phyloP scores from a whole-genome alignment of 2,113 vertebrate genomes.

The Jaculus jaculus region DNA sequence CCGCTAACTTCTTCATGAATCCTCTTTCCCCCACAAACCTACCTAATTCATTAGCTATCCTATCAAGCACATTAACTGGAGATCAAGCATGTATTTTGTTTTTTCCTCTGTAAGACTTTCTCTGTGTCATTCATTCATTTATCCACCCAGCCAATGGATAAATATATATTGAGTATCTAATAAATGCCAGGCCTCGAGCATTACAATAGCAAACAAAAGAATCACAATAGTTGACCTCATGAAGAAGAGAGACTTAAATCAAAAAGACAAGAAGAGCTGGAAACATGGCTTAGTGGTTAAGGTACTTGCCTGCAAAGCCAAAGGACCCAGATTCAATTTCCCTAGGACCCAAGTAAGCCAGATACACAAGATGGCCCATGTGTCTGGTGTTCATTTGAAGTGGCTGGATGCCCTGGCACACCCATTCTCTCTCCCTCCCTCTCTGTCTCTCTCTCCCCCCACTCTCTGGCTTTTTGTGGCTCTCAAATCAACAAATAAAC shows the following conservation, averaged over 20 bases:
- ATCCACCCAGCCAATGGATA: neutral
- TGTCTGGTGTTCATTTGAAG: no score
- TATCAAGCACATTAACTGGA: neutral
- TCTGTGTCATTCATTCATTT: neutral
- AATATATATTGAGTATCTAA: neutral
- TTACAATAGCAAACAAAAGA: neutral
- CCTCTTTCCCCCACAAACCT: constrained; percentile 3
- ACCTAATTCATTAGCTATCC: neutral
- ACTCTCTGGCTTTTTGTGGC: no score
- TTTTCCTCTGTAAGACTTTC: neutral
- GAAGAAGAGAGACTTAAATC: neutral
- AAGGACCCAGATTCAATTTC: no score
- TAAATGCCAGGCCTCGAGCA: neutral
- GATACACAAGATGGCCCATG: no score
- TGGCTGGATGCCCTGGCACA: no score
- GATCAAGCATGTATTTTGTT: constrained; percentile 10
- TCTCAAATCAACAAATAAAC: no score
- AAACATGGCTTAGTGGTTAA: no score
- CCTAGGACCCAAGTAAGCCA: no score
- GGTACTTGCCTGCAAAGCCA: no score
- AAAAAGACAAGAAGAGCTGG: no score
- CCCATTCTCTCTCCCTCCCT: no score
- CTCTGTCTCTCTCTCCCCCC: no score
- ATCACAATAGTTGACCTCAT: neutral
- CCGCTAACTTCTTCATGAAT: neutral